Evolutionary conservation across 2,888 invertebrate species (phyloP).

Genomic region (Pteria penguin): DNA sequence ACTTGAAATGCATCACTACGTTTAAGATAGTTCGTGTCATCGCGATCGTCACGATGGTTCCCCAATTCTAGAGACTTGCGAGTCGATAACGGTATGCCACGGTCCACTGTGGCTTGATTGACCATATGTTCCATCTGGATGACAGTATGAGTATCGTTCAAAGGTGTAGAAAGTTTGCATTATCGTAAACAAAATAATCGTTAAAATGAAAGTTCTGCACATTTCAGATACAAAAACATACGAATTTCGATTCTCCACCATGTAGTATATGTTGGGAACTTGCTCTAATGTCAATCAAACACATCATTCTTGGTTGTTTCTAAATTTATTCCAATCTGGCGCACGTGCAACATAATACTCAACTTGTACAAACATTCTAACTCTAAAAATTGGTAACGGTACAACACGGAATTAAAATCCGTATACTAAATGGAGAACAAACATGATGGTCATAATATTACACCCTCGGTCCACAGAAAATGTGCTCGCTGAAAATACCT

Average conservation of each 20-base stretch:
- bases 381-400: not conserved
- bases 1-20: not conserved
- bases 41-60: not conserved
- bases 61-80: not conserved
- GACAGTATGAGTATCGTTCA: not conserved
- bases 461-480: too few species aligned
- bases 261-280: not conserved
- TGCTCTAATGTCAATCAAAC: not conserved
- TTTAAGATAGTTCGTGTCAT: not conserved
- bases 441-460: not conserved
- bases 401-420: not conserved
- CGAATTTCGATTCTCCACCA: conserved; percentile 7
- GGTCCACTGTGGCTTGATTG: not conserved
- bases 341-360: not conserved
- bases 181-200: not conserved
- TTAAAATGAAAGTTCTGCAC: not conserved
- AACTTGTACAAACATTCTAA: not conserved
- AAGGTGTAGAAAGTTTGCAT: not conserved
- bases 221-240: not conserved
- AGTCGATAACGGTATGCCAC: too few species aligned
- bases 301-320: not conserved
- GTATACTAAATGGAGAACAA: not conserved
- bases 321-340: not conserved
- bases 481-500: too few species aligned
- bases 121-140: not conserved